Evolutionary conservation across 2,113 vertebrate genomes (phyloP).

Genomic region (Mastomys coucha): DNA sequence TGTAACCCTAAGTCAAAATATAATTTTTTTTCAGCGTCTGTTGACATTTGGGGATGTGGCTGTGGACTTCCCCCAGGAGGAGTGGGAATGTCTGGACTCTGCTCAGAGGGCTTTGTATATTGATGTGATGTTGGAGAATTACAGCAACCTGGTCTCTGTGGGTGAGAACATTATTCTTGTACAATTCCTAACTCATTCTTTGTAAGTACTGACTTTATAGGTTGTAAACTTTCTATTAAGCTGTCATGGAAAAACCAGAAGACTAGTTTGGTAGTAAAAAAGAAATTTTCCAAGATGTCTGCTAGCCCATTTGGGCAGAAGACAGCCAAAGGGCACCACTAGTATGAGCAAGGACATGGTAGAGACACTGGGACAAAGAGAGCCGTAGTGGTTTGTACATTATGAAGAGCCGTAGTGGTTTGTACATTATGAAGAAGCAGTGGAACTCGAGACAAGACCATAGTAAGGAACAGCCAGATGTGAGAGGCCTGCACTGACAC

Average conservation of each 20-base stretch:
- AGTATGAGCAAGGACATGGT: not conserved
- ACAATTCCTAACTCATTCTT: not conserved
- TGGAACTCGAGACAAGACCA: not conserved
- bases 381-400: not conserved
- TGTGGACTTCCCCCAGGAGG: not conserved
- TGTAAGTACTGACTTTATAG: not conserved
- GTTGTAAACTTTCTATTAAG: not conserved
- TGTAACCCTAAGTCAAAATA: not conserved
- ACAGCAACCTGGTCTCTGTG: not conserved
- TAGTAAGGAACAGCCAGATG: not conserved
- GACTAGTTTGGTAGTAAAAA: not conserved
- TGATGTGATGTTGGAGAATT: conserved; percentile 14
- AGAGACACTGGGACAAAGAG: not conserved
- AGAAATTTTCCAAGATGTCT: not conserved
- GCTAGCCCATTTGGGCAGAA: not conserved
- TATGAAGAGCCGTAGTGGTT: not conserved
- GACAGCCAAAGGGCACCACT: not conserved
- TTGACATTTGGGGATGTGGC: not conserved
- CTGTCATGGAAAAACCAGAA: not conserved
- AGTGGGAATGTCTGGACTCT: conserved; percentile 26
- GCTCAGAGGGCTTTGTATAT: not conserved
- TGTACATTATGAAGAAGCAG: not conserved
- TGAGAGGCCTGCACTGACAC: not conserved
- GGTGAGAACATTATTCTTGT: not conserved
- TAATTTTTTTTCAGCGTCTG: not conserved